Evolutionary conservation across 2,797 vertebrate species (phyloP).

Genomic region (Pygocentrus nattereri): DNA sequence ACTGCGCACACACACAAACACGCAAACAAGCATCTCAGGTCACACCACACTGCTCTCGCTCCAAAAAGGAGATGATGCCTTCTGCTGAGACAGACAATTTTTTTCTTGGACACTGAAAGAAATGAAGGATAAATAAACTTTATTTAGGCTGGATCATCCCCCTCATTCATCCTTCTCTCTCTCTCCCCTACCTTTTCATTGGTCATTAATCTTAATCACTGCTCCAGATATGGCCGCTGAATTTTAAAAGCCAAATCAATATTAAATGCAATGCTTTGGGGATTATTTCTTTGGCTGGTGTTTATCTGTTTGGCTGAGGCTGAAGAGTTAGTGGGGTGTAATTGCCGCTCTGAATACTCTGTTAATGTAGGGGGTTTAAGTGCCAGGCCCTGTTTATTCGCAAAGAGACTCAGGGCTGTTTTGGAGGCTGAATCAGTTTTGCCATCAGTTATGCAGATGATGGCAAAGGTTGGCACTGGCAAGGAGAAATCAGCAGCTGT

Average conservation of each 20-base stretch:
- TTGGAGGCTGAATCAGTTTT: slow-evolving; percentile 10
- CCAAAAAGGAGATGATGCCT: slow-evolving; percentile 30
- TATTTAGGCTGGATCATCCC: slow-evolving; percentile 40
- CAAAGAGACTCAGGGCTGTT: slow-evolving; percentile 2
- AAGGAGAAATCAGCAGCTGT: neutral
- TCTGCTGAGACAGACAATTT: slow-evolving; percentile 35
- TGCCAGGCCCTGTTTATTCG: slow-evolving; percentile 19
- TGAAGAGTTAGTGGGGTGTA: slow-evolving; percentile 55
- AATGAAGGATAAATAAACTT: slow-evolving; percentile 49
- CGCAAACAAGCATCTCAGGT: neutral
- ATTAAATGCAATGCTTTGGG: slow-evolving; percentile 48
- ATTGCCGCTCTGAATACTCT: slow-evolving; percentile 48
- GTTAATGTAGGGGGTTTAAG: slow-evolving; percentile 41
- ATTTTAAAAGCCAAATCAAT: slow-evolving; percentile 56
- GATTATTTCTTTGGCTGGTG: slow-evolving; percentile 50
- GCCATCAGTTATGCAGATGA: slow-evolving; percentile 2
- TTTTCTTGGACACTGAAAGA: slow-evolving; percentile 29
- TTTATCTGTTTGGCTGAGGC: slow-evolving; percentile 46
- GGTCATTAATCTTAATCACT: slow-evolving; percentile 55
- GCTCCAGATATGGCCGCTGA: slow-evolving; percentile 44
- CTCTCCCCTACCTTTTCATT: slow-evolving; percentile 37
- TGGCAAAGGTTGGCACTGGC: slow-evolving; percentile 5
- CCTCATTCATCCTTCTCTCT: slow-evolving; percentile 30
- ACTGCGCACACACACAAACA: slow-evolving; percentile 16
- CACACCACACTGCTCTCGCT: slow-evolving; percentile 17